Conservation (phyloP, 2,797 vertebrate species). For the Adelosebastes latens region DNA sequence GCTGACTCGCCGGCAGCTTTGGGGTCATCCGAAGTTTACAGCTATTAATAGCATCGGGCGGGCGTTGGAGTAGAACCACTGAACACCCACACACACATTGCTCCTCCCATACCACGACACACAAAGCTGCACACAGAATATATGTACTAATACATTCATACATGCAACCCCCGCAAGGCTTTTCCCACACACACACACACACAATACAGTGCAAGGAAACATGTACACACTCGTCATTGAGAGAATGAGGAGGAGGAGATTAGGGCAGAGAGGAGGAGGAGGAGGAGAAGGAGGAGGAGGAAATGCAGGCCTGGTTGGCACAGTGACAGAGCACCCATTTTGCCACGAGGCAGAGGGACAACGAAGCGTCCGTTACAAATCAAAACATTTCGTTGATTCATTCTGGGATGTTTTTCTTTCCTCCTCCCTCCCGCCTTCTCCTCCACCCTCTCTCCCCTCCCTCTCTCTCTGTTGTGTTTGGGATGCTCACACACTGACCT, state of each 20-base stretch:
- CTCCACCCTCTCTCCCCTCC: background rate
- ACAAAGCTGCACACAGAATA: background rate
- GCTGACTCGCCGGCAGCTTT: slow-evolving; percentile 44
- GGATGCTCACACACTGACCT: slow-evolving; percentile 67
- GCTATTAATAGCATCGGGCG: slow-evolving; percentile 66
- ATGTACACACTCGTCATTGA: slow-evolving; percentile 29
- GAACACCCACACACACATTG: slow-evolving; percentile 2
- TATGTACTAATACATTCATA: slow-evolving; percentile 22
- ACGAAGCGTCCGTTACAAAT: slow-evolving; percentile 56
- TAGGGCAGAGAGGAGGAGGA: background rate
- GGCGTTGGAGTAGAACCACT: slow-evolving; percentile 14
- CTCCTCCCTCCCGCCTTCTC: background rate
- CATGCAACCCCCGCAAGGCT: slow-evolving; percentile 15
- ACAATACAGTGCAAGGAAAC: background rate
- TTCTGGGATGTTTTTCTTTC: slow-evolving; percentile 31
- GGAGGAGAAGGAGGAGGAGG: slow-evolving; percentile 6
- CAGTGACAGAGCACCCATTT: slow-evolving; percentile 7
- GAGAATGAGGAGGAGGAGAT: slow-evolving; percentile 24
- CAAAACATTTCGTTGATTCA: slow-evolving; percentile 68
- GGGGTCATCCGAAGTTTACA: slow-evolving; percentile 69
- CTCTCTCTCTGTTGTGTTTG: background rate
- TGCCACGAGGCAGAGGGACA: slow-evolving; percentile 51
- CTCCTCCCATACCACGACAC: slow-evolving; percentile 5
- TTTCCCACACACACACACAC: slow-evolving; percentile 21
- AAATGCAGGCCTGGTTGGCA: slow-evolving; percentile 27